A percentile compares a stretch with the other conserved stretches of the same genome.
Conservation (phyloP, 1,140 invertebrate species). For the Homarus americanus region DNA sequence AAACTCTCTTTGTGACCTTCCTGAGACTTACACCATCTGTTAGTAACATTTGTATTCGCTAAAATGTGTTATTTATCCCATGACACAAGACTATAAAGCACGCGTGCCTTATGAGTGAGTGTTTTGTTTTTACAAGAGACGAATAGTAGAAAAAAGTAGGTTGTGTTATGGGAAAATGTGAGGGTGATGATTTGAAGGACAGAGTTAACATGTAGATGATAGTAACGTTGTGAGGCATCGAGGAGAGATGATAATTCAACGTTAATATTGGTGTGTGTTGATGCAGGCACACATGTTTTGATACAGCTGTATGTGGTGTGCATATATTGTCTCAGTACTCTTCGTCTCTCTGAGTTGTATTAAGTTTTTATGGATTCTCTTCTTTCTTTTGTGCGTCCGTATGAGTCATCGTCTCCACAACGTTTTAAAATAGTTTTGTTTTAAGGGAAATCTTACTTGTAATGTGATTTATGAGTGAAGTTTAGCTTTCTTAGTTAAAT, state of each 20-base stretch:
- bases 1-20: neutral
- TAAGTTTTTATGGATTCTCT: no score
- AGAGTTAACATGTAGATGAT: slow-evolving; percentile 7
- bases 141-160: slow-evolving; percentile 6
- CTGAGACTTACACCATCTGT: neutral
- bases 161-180: neutral
- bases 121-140: neutral
- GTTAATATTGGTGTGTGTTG: neutral
- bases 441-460: no score
- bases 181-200: neutral
- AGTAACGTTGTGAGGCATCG: neutral
- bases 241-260: neutral
- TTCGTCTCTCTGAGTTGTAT: no score
- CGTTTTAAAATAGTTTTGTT: no score
- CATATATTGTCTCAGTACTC: no score
- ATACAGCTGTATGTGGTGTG: neutral
- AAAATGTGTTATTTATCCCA: no score
- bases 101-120: neutral
- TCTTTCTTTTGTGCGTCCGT: no score
- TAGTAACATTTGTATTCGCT: no score
- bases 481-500: no score
- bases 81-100: no score
- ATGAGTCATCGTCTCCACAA: no score
- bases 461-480: no score
- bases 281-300: neutral